Conservation (phyloP, 2,113 vertebrate genomes). For the Ploceus nigricollis region DNA sequence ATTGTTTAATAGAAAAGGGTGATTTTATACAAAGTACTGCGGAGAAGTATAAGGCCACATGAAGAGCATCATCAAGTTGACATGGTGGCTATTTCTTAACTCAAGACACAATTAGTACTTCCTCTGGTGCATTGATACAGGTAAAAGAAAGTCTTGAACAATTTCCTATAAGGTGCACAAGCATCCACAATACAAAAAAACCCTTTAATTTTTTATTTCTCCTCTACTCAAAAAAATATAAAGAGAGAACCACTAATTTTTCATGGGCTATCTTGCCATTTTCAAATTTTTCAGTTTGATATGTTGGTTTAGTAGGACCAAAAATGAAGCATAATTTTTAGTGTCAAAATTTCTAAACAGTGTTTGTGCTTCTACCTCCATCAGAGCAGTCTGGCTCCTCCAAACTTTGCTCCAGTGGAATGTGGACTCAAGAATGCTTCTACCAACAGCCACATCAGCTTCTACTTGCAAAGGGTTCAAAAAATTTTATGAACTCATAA, state of each 20-base stretch:
- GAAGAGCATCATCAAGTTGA: neutral
- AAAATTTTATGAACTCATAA: neutral
- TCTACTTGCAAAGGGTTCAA: neutral
- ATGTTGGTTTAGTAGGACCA: neutral
- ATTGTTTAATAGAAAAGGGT: slow-evolving; percentile 37
- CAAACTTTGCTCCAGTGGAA: neutral
- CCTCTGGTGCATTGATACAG: slow-evolving; percentile 7
- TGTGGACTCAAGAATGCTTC: neutral
- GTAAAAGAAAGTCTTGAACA: neutral
- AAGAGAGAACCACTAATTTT: neutral
- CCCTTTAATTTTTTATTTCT: neutral
- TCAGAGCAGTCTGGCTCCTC: neutral
- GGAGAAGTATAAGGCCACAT: slow-evolving; percentile 33
- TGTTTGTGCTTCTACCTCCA: neutral
- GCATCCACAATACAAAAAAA: slow-evolving; percentile 18
- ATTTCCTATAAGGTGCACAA: slow-evolving; percentile 30
- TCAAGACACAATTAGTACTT: neutral
- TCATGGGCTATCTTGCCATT: neutral
- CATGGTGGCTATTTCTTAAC: slow-evolving; percentile 5
- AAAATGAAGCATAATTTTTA: neutral
- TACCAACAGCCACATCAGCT: neutral
- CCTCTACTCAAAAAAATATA: neutral
- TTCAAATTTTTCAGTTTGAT: neutral
- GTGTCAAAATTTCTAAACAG: neutral
- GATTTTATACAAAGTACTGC: neutral